Conservation (phyloP, 2,888 invertebrate species). For the Norana najaformis region DNA sequence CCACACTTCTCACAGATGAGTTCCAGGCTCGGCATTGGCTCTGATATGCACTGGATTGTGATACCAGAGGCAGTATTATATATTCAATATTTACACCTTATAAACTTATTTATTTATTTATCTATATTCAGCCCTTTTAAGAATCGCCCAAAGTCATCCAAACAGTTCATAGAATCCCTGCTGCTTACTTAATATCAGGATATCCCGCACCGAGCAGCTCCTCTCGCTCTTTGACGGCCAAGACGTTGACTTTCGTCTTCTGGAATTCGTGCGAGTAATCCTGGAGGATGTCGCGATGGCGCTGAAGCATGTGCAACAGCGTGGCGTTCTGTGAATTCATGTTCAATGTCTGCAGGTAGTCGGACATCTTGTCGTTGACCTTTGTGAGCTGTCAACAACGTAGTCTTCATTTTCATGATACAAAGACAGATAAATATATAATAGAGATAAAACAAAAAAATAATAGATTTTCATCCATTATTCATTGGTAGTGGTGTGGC, state of each 20-base stretch:
- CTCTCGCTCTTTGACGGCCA: slow-evolving; percentile 76
- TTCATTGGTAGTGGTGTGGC: too few relatives aligned
- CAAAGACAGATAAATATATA: background rate
- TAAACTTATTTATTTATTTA: too few relatives aligned
- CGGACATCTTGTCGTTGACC: slow-evolving; percentile 67
- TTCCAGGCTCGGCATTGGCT: too few relatives aligned
- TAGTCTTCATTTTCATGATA: background rate
- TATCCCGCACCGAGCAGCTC: slow-evolving; percentile 73
- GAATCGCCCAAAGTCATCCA: background rate
- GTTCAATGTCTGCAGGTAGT: slow-evolving; percentile 57
- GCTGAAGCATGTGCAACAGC: slow-evolving; percentile 86
- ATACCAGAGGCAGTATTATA: too few relatives aligned
- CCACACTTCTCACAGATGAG: too few relatives aligned
- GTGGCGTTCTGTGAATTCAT: slow-evolving; percentile 70
- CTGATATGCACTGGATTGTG: too few relatives aligned
- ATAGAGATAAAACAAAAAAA: background rate
- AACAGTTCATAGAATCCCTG: background rate
- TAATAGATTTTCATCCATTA: background rate
- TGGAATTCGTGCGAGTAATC: slow-evolving; percentile 90
- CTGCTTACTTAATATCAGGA: slow-evolving; percentile 34
- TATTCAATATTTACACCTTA: too few relatives aligned
- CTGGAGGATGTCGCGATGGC: slow-evolving; percentile 91
- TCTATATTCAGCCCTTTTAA: too few relatives aligned
- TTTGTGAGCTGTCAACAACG: slow-evolving; percentile 72
- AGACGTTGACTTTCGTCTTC: slow-evolving; percentile 76